phyloP scores from a whole-genome alignment of 2,888 invertebrate species.

The Acleris sparsana region DNA sequence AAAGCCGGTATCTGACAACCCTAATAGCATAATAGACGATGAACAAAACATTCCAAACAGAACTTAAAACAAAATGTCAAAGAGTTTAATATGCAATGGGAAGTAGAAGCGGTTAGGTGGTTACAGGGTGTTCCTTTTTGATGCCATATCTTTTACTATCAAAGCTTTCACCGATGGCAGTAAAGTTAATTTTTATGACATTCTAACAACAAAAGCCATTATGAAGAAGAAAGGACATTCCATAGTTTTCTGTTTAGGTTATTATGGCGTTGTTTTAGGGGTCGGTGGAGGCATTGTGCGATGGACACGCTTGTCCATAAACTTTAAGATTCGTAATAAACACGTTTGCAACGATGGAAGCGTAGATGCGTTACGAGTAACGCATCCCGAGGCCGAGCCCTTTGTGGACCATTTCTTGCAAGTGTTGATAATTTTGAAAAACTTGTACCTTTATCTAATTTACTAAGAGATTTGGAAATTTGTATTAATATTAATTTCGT shows the following conservation, averaged over 20 bases:
- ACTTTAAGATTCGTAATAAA: slow-evolving; percentile 37
- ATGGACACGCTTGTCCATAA: slow-evolving; percentile 50
- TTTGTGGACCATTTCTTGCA: not conserved
- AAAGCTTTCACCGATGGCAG: slow-evolving; percentile 75
- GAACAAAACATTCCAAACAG: slow-evolving; percentile 35
- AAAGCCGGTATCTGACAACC: slow-evolving; percentile 54
- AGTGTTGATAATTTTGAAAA: too few species aligned
- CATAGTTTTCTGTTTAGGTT: slow-evolving; percentile 58
- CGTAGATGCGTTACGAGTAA: slow-evolving; percentile 10
- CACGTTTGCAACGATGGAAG: slow-evolving; percentile 16
- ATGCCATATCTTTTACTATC: slow-evolving; percentile 69
- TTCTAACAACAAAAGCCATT: slow-evolving; percentile 68
- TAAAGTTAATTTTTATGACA: slow-evolving; percentile 80
- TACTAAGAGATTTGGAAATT: too few species aligned
- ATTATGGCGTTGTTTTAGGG: slow-evolving; percentile 51
- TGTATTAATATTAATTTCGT: too few species aligned
- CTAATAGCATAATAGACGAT: slow-evolving; percentile 43
- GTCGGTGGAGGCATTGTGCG: slow-evolving; percentile 51
- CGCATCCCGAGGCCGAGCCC: too few species aligned
- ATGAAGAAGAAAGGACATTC: slow-evolving; percentile 71
- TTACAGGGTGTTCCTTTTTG: slow-evolving; percentile 25
- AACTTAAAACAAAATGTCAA: slow-evolving; percentile 38
- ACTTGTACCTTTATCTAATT: too few species aligned
- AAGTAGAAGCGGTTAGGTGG: slow-evolving; percentile 36
- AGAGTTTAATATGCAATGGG: slow-evolving; percentile 38